phyloP scores from a whole-genome alignment of 2,113 vertebrate species.

The Pseudorasbora parva region DNA sequence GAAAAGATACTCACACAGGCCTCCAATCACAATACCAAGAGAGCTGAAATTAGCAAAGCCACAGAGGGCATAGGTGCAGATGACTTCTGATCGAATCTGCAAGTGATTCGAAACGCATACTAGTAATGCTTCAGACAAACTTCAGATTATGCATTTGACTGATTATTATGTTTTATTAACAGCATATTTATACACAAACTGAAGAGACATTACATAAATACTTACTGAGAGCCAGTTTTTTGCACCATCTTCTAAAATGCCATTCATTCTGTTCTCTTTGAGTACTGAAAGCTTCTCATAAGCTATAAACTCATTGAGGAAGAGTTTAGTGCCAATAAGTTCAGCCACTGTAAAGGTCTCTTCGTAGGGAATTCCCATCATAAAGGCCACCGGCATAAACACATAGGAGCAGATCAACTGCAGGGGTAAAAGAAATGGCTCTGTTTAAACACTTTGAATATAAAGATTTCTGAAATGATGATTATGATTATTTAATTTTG shows the following conservation, averaged over 20 bases:
- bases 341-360: conserved; percentile 85
- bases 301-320: conserved; percentile 95
- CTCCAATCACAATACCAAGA: conserved; percentile 89
- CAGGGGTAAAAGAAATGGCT: conserved; percentile 15
- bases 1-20: conserved; percentile 82
- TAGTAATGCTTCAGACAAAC: not conserved
- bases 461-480: not conserved
- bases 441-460: conserved; percentile 7
- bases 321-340: conserved; percentile 90
- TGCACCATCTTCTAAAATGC: conserved; percentile 71
- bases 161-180: not conserved
- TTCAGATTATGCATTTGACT: not conserved
- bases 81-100: conserved; percentile 87
- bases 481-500: not conserved
- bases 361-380: conserved; percentile 87
- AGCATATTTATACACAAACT: not conserved
- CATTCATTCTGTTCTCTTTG: conserved; percentile 79
- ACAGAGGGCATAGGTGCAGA: conserved; percentile 88
- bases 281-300: conserved; percentile 83
- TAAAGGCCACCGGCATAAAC: conserved; percentile 91
- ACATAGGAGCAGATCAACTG: conserved; percentile 92
- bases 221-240: conserved; percentile 89
- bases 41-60: conserved; percentile 94
- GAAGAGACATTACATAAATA: conserved; percentile 21
- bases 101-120: conserved; percentile 27